Evolutionary conservation across 2,113 vertebrate species (phyloP).

Genomic region (human (Homo sapiens)): GRCh38 chr2:183715501-183716000

Average conservation of each 20-base stretch:
- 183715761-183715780: not conserved
- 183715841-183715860: not conserved
- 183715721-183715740: not conserved
- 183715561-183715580: not conserved
- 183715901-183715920: not conserved
- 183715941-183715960: slow-evolving; percentile 26
- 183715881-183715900: not conserved
- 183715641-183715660: not conserved
- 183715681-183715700: not conserved
- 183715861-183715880: not conserved
- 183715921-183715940: not conserved
- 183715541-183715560: not conserved
- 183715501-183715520: not conserved
- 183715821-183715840: not conserved
- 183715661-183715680: not conserved
- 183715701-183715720: not conserved
- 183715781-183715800: not conserved
- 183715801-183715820: not conserved
- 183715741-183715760: not conserved
- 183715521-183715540: not conserved
- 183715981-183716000: not conserved
- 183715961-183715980: slow-evolving; percentile 14
- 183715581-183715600: not conserved
- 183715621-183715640: not conserved
- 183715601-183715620: not conserved